Evolutionary conservation across 2,797 vertebrate species (phyloP).

Genomic region (Huso huso): DNA sequence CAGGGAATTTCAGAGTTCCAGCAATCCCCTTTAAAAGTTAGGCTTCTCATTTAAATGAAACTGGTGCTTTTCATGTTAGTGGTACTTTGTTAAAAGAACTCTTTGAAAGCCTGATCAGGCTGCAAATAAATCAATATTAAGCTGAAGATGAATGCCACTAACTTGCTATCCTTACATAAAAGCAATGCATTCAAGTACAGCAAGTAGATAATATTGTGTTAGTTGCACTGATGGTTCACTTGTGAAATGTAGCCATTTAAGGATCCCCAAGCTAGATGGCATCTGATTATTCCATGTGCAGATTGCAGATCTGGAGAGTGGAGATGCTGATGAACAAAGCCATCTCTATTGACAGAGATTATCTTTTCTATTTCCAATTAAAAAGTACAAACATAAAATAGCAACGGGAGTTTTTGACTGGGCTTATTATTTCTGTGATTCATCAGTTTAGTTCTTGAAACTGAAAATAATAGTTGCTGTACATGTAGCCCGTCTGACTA

Average conservation of each 20-base stretch:
- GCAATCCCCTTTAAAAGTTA: conserved; percentile 41
- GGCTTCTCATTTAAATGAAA: conserved; percentile 52
- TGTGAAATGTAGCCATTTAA: conserved; percentile 8
- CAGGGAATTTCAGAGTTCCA: conserved; percentile 32
- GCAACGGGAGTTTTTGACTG: too few species aligned
- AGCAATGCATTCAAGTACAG: conserved; percentile 21
- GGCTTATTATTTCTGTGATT: too few species aligned
- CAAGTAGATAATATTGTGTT: conserved; percentile 11
- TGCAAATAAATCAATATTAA: conserved; percentile 30
- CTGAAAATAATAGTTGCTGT: too few species aligned
- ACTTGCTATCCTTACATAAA: conserved; percentile 28
- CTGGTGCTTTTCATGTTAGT: conserved; percentile 17
- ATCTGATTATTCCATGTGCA: conserved; percentile 15
- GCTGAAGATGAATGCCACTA: conserved; percentile 7
- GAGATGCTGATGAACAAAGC: background rate
- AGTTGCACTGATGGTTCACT: conserved; percentile 9
- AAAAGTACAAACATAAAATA: too few species aligned
- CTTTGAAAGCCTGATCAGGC: conserved; percentile 39
- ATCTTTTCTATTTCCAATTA: too few species aligned
- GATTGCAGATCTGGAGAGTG: conserved; percentile 8
- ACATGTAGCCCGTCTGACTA: too few species aligned
- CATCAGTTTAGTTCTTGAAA: too few species aligned
- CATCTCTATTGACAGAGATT: too few species aligned
- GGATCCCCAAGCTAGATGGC: background rate
- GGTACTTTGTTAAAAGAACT: conserved; percentile 10